Evolutionary conservation across 2,113 vertebrate species (phyloP).

Genomic region (Phalacrocorax carbo): DNA sequence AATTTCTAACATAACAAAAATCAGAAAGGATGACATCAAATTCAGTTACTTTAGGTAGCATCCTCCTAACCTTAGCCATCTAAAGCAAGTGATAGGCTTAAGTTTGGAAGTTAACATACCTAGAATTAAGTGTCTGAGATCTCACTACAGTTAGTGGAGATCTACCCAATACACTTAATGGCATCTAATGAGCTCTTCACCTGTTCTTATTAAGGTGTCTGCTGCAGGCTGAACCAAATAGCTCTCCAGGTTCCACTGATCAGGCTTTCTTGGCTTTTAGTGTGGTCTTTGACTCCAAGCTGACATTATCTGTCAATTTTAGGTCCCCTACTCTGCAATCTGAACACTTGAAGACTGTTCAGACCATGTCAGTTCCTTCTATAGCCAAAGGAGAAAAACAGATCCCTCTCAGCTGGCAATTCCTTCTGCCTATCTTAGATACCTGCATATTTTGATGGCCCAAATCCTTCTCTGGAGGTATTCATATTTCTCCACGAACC

Average conservation of each 20-base stretch:
- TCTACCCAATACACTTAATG: neutral
- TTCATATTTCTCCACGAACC: neutral
- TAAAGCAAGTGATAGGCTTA: neutral
- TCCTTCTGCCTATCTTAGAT: neutral
- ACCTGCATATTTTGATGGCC: neutral
- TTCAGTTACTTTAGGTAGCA: neutral
- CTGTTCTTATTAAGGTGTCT: neutral
- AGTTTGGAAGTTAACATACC: neutral
- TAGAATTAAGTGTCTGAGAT: neutral
- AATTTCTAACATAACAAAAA: neutral
- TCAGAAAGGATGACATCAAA: neutral
- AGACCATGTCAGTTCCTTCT: neutral
- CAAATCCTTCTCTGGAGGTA: neutral
- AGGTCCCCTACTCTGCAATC: neutral
- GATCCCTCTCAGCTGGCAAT: neutral
- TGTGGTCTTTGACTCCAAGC: neutral
- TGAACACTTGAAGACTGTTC: neutral
- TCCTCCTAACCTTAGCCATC: neutral
- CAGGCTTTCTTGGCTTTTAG: neutral
- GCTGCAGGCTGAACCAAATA: neutral
- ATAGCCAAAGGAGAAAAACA: neutral
- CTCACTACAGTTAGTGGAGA: neutral
- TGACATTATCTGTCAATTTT: neutral
- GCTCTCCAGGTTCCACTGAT: neutral
- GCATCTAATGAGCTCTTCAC: neutral